A percentile compares a stretch with the other conserved stretches of the same genome.
phyloP scores from a whole-genome alignment of 1,140 invertebrate species.

The Odontomachus brunneus region DNA sequence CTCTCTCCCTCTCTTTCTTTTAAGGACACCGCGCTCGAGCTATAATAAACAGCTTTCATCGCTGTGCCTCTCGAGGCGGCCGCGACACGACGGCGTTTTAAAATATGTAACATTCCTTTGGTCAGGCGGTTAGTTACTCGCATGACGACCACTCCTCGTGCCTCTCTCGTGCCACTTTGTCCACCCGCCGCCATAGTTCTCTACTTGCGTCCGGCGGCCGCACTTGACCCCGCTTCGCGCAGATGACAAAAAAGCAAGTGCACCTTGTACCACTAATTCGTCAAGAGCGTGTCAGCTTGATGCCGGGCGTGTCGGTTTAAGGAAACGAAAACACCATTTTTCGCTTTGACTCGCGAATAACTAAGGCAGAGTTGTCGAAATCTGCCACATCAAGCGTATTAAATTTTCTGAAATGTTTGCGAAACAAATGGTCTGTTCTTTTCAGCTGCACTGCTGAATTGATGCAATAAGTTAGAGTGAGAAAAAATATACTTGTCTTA shows the following conservation, averaged over 20 bases:
- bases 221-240: not conserved
- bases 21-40: constrained; percentile 27
- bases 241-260: not conserved
- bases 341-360: not conserved
- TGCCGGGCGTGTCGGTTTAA: not conserved
- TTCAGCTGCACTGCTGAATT: too few relatives aligned
- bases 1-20: constrained; percentile 25
- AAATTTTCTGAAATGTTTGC: too few relatives aligned
- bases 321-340: not conserved
- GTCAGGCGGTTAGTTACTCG: constrained; percentile 63
- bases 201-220: not conserved
- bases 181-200: not conserved
- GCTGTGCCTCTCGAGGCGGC: not conserved
- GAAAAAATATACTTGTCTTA: too few relatives aligned
- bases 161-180: not conserved
- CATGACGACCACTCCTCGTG: too few relatives aligned
- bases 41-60: constrained; percentile 47
- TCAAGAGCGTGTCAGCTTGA: not conserved
- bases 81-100: constrained; percentile 66
- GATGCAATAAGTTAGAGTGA: too few relatives aligned
- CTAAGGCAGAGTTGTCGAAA: too few relatives aligned
- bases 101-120: constrained; percentile 70
- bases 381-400: too few relatives aligned
- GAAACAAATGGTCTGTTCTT: too few relatives aligned
- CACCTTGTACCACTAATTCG: not conserved